Evolutionary conservation across 1,140 invertebrate genomes (phyloP).

Genomic region (Periplaneta americana): DNA sequence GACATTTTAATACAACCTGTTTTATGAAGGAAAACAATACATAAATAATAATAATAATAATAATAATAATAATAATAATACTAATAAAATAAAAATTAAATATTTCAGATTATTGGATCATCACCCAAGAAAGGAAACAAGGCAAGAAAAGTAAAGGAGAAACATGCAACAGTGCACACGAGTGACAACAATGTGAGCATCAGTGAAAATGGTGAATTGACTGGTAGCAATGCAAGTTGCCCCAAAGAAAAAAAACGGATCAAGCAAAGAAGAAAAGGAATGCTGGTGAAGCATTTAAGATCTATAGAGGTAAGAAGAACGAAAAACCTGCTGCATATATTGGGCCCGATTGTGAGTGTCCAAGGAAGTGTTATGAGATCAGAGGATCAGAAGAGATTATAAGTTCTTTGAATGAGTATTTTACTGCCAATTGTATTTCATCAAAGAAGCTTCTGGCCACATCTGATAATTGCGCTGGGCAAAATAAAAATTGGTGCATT

Average conservation of each 20-base stretch:
- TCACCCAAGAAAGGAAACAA: too few relatives aligned
- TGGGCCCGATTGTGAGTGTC: background rate
- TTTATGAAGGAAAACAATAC: background rate
- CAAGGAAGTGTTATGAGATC: background rate
- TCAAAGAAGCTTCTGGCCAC: background rate
- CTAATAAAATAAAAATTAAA: background rate
- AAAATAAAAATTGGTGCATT: background rate
- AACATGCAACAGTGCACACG: too few relatives aligned
- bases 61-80: background rate
- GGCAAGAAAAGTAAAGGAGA: too few relatives aligned
- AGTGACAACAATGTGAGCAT: too few relatives aligned
- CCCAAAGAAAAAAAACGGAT: background rate
- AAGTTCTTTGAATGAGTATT: background rate
- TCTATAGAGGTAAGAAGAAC: background rate
- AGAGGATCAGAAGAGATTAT: background rate
- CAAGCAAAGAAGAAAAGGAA: background rate
- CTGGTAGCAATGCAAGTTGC: too few relatives aligned
- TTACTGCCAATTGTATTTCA: background rate
- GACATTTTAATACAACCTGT: too few relatives aligned
- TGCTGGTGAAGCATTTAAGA: background rate
- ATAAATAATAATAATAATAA: background rate
- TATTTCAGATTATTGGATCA: too few relatives aligned
- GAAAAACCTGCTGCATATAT: background rate
- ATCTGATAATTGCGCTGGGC: background rate
- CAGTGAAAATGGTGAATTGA: too few relatives aligned